A percentile compares a stretch with the other conserved stretches of the same genome.
These are phyloP conservation scores for Eupithecia inturbata DNA, from an alignment of 2,888 invertebrate species.

Conservation along the genomic window DNA sequence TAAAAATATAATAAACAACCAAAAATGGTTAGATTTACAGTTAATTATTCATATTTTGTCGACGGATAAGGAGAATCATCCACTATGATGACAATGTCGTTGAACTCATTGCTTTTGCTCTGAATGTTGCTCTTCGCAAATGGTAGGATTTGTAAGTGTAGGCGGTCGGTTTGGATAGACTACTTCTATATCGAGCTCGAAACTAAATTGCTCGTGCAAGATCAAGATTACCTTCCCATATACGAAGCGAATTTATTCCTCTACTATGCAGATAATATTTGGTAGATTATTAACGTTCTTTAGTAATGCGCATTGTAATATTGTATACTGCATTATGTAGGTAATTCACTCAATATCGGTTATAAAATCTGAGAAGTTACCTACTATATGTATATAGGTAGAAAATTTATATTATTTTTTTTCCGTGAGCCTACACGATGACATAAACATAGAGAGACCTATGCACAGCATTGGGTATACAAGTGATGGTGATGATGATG, in stretches of 20 bases:
- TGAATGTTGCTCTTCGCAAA: slow-evolving; percentile 54
- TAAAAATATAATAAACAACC: slow-evolving; percentile 26
- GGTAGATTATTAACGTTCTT: not conserved
- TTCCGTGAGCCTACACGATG: not conserved
- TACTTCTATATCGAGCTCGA: slow-evolving; percentile 39
- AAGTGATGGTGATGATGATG: not conserved
- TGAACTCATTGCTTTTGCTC: slow-evolving; percentile 60
- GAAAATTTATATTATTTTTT: not conserved
- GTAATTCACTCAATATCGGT: slow-evolving; percentile 5
- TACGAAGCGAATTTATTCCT: slow-evolving; percentile 16
- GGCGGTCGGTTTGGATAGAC: slow-evolving; percentile 52
- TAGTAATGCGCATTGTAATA: not conserved
- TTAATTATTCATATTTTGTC: slow-evolving; percentile 40
- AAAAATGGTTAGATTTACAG: slow-evolving; percentile 39
- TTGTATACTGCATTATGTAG: not conserved
- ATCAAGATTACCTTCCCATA: slow-evolving; percentile 45
- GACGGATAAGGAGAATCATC: slow-evolving; percentile 36
- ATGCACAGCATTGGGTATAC: not conserved
- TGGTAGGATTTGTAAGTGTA: slow-evolving; percentile 48
- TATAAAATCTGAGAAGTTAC: not conserved
- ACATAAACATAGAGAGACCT: not conserved
- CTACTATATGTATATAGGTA: not conserved
- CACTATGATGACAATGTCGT: slow-evolving; percentile 51
- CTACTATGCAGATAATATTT: not conserved
- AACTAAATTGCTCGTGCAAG: slow-evolving; percentile 47